Evolutionary conservation across 2,797 vertebrate species (phyloP).

Genomic region (Pseudopleuronectes americanus): DNA sequence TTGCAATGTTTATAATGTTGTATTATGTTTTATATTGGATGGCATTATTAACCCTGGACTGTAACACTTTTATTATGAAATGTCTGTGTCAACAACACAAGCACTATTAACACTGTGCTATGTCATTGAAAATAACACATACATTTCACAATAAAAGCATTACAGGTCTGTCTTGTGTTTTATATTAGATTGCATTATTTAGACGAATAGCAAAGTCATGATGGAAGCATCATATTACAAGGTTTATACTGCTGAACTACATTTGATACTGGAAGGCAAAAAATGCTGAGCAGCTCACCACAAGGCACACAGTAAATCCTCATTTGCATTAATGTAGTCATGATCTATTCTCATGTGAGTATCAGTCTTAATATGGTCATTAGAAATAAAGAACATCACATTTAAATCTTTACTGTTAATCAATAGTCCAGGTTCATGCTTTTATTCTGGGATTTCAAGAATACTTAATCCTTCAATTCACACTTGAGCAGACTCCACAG

Average conservation of each 20-base stretch:
- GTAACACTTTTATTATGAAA: no score
- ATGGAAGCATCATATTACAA: conserved; percentile 6
- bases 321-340: neutral
- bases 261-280: neutral
- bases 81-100: no score
- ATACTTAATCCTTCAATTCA: neutral
- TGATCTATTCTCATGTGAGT: no score
- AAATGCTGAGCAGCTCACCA: neutral
- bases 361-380: neutral
- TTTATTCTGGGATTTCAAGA: neutral
- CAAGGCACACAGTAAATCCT: neutral
- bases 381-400: neutral
- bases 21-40: no score
- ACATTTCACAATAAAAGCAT: no score
- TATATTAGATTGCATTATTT: no score
- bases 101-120: no score
- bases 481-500: neutral
- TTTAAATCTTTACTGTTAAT: neutral
- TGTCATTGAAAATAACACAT: no score
- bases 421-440: neutral
- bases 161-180: no score
- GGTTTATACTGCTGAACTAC: neutral
- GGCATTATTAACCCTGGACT: no score
- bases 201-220: neutral
- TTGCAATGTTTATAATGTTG: no score